These are phyloP conservation scores for Diglossa cyanea DNA, from an alignment of 2,797 vertebrate genomes.

Conservation along the genomic window DNA sequence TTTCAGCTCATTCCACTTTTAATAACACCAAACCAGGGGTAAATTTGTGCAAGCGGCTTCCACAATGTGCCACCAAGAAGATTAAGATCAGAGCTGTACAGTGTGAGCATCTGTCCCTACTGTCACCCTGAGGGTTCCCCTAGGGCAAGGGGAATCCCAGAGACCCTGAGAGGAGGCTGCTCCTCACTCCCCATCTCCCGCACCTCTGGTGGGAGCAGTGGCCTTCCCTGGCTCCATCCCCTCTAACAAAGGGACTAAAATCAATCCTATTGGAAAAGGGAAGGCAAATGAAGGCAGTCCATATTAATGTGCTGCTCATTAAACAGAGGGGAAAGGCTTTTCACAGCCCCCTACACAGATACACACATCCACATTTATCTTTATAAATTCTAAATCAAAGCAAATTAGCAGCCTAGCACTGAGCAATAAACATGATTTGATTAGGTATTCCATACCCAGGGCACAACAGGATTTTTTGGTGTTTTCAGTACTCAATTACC, in stretches of 20 bases:
- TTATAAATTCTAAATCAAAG: conserved; percentile 51
- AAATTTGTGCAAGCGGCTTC: background rate
- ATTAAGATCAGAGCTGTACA: background rate
- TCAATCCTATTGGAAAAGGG: background rate
- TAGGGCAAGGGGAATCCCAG: background rate
- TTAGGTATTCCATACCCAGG: conserved; percentile 23
- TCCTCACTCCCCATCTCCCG: background rate
- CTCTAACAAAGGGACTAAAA: background rate
- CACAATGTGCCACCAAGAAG: background rate
- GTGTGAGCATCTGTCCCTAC: background rate
- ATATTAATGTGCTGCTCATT: background rate
- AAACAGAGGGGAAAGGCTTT: background rate
- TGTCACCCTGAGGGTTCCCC: background rate
- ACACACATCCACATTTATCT: conserved; percentile 2
- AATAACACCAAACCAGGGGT: background rate
- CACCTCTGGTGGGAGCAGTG: rapidly evolving
- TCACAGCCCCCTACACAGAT: background rate
- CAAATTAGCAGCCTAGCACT: background rate
- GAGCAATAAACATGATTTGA: conserved; percentile 50
- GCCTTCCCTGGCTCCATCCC: background rate
- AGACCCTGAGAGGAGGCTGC: background rate
- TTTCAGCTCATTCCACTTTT: background rate
- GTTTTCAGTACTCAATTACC: background rate
- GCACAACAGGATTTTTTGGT: background rate
- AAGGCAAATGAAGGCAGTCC: background rate